Evolutionary conservation across 2,888 invertebrate genomes (phyloP), one percentile per base, ranked within the genome.

Genomic region (Tillus elongatus): DNA sequence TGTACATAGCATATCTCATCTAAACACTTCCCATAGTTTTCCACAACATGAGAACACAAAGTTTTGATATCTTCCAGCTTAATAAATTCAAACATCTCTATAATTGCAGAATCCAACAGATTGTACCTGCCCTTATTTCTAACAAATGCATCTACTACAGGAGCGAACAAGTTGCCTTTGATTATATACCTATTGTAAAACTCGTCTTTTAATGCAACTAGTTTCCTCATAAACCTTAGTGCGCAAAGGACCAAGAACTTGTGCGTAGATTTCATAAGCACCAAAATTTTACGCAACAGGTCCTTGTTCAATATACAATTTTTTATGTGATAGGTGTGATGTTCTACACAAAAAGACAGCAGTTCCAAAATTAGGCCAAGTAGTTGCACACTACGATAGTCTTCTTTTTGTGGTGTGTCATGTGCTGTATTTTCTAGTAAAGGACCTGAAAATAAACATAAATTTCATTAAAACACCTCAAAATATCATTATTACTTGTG

Each of bases 1-100:
- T 93, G 92, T 57, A 98, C 97, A 71, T 99, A 99, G 64, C 89
- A 87, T 56, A 97, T 85, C 60, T 87, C 83, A 63, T 95, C 92
- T 60, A 99, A 72, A 54, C 87, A 82, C 69, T 91, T 90, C 53
- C 90, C 89, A 67, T 92, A 97, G 67, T 87, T 91, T 68, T 97
- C 96, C 51, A 96, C 90, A 49, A 97, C 86, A 67, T 98, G 91
- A 41, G 86, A 82, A 71, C 86, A 89, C 52, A 91, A 71, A 28
- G 84, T 82, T 67, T 89, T 90, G 42, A 91, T 86, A 63, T 91
- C 91, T 70, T 91, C 90, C 67, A 87, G 69, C 73, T 89, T 90
- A 49, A 99, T 93, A 69, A 91, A 98, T 71, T 99, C 98, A 71
- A 99, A 99, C 75, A 99, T 79, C 71, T 99, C 98, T 64, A 98